Evolutionary conservation across 2,888 invertebrate species (phyloP), one percentile per base, ranked within the genome.

Genomic region (Lycophotia porphyrea): DNA sequence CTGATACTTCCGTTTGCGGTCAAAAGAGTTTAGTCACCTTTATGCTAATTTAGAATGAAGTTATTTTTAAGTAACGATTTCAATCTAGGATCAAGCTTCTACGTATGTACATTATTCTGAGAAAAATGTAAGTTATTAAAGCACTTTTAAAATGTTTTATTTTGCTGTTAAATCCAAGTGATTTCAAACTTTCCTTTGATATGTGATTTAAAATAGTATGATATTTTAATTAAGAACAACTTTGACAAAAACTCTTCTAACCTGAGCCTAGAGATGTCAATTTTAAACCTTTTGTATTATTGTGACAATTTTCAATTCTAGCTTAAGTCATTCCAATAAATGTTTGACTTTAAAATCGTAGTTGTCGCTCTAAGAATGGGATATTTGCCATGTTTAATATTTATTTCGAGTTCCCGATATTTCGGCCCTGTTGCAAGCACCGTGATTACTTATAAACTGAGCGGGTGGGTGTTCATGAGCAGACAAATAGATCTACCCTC

Each of bases 111-210:
- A 18, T 58, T 55, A 71, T 84, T 86, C 84, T 66, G 5, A 71
- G 84, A 86, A 80, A 47, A 71, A 78, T 72, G 67, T 71, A 60
- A 70, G 76, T 82, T 84, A 76, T 76, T 84, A 70, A 71, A 76
- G 74, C 60, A 69, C 42, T 76, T 79, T 67, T 74, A 71, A 71
- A 84, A 69, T 73, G 47, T 78, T 66, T 76, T 34, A 67, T 66
- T 69, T 60, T 0, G 0, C 34, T 24, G 24, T 78, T 24, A 52
- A 74, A 1, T 47, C 31, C 47, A 15, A 11, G 11, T n/a, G n/a
- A 49, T 49, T 1, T 49, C 4, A 49, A 49, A 8, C 8, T 47
- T 47, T 47, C 49, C 0, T 24, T 9, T 49, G 49, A 24, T 11
- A 49, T 49, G 24, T 49, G 49, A 49, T 49, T 47, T 7, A 36